phyloP scores from a whole-genome alignment of 2,113 vertebrate species.

The Xenus cinereus region DNA sequence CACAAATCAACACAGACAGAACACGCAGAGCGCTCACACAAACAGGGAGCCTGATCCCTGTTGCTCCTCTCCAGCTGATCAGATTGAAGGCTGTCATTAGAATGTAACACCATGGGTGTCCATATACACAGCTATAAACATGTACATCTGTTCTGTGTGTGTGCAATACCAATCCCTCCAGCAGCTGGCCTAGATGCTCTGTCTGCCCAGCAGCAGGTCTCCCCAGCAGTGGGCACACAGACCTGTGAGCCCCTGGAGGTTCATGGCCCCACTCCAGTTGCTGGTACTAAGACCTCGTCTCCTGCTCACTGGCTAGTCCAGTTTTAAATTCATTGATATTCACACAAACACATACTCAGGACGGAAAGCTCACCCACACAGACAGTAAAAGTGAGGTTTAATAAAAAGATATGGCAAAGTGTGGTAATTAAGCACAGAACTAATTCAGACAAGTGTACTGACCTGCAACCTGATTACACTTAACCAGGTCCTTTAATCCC shows the following conservation, averaged over 20 bases:
- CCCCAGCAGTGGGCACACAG: neutral
- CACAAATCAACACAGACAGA: rapidly evolving
- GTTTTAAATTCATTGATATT: neutral
- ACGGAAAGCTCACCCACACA: neutral
- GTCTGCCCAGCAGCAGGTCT: neutral
- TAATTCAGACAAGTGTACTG: neutral
- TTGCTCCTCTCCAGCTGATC: neutral
- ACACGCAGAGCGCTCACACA: neutral
- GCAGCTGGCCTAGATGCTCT: neutral
- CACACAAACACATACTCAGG: neutral
- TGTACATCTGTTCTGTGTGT: rapidly evolving
- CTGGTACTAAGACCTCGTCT: neutral
- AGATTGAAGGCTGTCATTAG: neutral
- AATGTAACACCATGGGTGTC: neutral
- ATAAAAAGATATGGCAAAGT: neutral
- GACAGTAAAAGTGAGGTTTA: neutral
- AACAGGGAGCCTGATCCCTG: neutral
- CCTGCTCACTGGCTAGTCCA: neutral
- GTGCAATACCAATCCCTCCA: neutral
- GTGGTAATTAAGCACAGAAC: neutral
- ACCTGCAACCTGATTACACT: neutral
- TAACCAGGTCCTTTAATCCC: neutral
- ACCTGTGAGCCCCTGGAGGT: neutral
- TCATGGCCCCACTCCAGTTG: neutral
- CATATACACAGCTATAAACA: neutral